Conservation (phyloP, 1,140 invertebrate species). For the Dinothrombium tinctorium region DNA sequence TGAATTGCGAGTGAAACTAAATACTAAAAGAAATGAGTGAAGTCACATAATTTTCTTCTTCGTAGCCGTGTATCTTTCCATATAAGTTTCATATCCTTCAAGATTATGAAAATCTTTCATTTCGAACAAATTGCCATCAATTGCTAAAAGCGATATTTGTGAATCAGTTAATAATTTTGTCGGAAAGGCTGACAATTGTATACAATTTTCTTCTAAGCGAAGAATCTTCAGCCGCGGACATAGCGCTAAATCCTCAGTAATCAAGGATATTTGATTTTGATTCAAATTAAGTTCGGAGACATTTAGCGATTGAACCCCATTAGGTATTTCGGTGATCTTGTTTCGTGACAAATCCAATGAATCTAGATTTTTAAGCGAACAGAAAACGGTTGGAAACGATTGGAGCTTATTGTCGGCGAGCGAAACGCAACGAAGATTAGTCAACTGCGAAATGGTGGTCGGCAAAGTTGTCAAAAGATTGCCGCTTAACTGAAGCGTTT, state of each 20-base stretch:
- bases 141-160: conserved; percentile 54
- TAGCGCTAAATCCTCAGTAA: conserved; percentile 51
- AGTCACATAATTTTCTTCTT: conserved; percentile 57
- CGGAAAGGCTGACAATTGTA: conserved; percentile 50
- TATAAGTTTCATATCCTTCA: conserved; percentile 56
- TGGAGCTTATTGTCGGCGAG: conserved; percentile 51
- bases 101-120: conserved; percentile 62
- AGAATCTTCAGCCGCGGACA: conserved; percentile 73
- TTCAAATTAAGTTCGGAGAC: conserved; percentile 80
- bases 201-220: conserved; percentile 80
- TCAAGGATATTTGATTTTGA: conserved; percentile 41
- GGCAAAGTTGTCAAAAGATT: conserved; percentile 33
- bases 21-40: too few species aligned
- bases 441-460: conserved; percentile 21
- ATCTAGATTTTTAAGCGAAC: conserved; percentile 57
- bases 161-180: conserved; percentile 55
- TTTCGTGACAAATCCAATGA: conserved; percentile 73
- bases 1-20: too few species aligned
- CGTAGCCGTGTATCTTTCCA: conserved; percentile 78
- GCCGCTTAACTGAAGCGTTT: conserved; percentile 43
- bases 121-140: conserved; percentile 90
- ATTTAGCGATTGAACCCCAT: conserved; percentile 37
- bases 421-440: conserved; percentile 20
- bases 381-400: conserved; percentile 53
- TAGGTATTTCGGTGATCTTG: conserved; percentile 51